Base-by-base conservation (phyloP, 2,888 invertebrate genomes). In the Ophraella communa region DNA sequence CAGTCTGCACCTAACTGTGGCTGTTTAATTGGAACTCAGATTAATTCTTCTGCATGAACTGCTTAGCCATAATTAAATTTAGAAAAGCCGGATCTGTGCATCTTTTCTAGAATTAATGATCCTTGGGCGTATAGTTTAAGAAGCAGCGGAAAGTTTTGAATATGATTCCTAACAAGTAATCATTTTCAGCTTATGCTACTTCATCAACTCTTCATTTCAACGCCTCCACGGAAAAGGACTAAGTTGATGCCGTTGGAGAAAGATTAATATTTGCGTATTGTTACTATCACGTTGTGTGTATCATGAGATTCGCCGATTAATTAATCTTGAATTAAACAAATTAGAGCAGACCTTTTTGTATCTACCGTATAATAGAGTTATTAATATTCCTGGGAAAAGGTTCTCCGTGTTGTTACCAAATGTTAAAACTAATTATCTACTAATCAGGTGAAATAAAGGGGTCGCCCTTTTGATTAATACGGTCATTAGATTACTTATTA, bases 171-270 rank as follows among this genome's bases (percentile, higher is more conserved):
- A 42, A 52, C 30, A 33, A 62, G 56, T 62, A 61, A 62, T 62
- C 49, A 62, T 23, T 58, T 35, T 24, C 24, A 45, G 58, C 63
- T 52, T 58, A 58, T 58, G 30, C 23, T 53, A 63, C 63, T 63
- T 45, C 35, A 63, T 63, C 57, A 63, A 35, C 57, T 23, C 53
- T 27, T 24, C 30, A 58, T 52, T 58, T 58, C 53, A 63, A 58
- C 53, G 44, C 11, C 47, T 45, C 24, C 23, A 45, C 56, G 35
- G 53, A 53, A 47, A 24, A 33, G 21, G 33, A 21, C 42, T 24
- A 17, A 17, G 27, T 14, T 51, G 17, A 51, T 24, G 27, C 14
- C 27, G 49, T 27, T 27, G 27, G 24, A 24, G 27, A 8, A 24
- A 24, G 49, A 51, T 51, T 20, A 27, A 24, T 27, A 51, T 51